Conservation (phyloP, 2,888 invertebrate species). For the Campoletis raptor region DNA sequence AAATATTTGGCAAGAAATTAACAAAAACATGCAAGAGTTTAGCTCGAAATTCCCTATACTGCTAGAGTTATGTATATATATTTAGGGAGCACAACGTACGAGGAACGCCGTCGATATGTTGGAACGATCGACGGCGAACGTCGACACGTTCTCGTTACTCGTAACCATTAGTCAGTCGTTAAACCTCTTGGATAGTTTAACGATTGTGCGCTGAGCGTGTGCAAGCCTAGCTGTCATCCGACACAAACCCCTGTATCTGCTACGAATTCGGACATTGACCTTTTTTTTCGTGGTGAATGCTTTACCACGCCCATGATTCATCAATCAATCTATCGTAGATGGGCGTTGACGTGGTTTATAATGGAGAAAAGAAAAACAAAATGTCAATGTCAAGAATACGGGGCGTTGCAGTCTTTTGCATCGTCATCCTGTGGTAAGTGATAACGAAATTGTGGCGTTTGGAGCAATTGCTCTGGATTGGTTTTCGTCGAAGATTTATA, state of each 20-base stretch:
- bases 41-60: conserved; percentile 12
- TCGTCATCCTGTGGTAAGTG: background rate
- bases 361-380: conserved; percentile 16
- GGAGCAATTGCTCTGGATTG: background rate
- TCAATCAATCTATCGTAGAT: conserved; percentile 66
- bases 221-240: conserved; percentile 56
- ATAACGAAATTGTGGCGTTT: background rate
- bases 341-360: conserved; percentile 23
- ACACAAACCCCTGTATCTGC: conserved; percentile 24
- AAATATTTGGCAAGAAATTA: background rate
- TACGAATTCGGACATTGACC: conserved; percentile 58
- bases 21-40: background rate
- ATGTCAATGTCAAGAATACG: background rate
- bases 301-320: conserved; percentile 64
- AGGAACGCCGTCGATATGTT: conserved; percentile 50
- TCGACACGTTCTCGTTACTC: conserved; percentile 66
- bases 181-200: conserved; percentile 70
- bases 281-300: conserved; percentile 41
- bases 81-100: conserved; percentile 34
- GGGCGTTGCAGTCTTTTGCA: background rate
- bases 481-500: background rate
- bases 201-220: conserved; percentile 55
- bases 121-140: conserved; percentile 58
- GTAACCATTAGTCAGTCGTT: conserved; percentile 69
- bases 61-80: background rate